Percentiles rank a stretch among this genome's conserved stretches.
phyloP scores from a whole-genome alignment of 2,888 invertebrate genomes.

The Melieria omissa region DNA sequence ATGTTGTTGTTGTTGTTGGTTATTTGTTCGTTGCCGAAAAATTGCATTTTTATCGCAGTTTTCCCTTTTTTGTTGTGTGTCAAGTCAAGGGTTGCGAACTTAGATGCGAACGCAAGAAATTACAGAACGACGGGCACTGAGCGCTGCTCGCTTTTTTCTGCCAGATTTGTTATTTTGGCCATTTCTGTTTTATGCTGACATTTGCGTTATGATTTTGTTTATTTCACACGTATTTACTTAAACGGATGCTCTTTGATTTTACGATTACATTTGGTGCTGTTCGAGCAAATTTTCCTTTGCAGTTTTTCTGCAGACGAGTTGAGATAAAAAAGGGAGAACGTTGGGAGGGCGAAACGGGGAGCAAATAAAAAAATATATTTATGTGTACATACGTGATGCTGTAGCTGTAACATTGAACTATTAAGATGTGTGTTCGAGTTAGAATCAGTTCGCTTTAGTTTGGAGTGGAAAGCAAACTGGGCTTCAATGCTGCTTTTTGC shows the following conservation, averaged over 20 bases:
- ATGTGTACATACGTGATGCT: too few species aligned
- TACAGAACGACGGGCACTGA: conserved; percentile 38
- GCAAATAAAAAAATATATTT: too few species aligned
- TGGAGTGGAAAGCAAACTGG: too few species aligned
- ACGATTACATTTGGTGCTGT: background rate
- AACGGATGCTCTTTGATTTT: conserved; percentile 18
- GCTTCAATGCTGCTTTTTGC: too few species aligned
- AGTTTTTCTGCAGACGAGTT: background rate
- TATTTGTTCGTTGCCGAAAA: conserved; percentile 34
- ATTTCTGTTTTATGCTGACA: conserved; percentile 44
- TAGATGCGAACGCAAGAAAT: conserved; percentile 30
- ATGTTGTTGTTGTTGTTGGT: too few species aligned
- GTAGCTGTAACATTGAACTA: too few species aligned
- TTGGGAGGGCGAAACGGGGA: too few species aligned
- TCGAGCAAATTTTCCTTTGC: background rate
- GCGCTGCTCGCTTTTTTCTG: conserved; percentile 51
- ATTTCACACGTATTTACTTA: conserved; percentile 48
- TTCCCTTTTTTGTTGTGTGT: conserved; percentile 15
- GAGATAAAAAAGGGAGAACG: too few species aligned
- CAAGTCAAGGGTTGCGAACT: conserved; percentile 46
- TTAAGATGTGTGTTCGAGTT: too few species aligned
- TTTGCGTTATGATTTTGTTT: conserved; percentile 49
- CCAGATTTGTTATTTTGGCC: conserved; percentile 40
- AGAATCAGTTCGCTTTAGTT: too few species aligned
- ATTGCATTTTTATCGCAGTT: conserved; percentile 31